Base-by-base conservation (phyloP, 2,888 invertebrate species). In the Hypselothyrea guttata region DNA sequence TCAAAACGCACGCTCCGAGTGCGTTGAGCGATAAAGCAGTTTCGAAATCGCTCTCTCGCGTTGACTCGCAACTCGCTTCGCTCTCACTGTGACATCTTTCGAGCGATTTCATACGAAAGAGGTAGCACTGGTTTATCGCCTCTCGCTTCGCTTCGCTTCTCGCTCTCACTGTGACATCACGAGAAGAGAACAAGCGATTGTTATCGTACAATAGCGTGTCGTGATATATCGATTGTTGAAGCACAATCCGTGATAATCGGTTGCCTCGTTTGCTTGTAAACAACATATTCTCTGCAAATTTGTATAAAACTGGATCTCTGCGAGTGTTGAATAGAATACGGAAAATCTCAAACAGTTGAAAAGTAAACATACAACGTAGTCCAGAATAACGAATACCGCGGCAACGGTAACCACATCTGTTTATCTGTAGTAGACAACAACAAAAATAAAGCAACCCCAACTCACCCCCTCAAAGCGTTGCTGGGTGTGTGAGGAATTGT, bases 371-470 rank as follows among this genome's bases (percentile, higher is more conserved):
- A 15, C 54, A 58, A 33, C 41, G 64, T 70, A 64, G 65, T 38
- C 38, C 11, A 45, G 52, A 65, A 64, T 51, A 62, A 67, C 53
- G 11, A 11, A 16, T 41, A 16, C 58, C 59, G 37, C 45, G 41
- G 52, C 57, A 58, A 46, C 37, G 46, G 42, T 12, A 54, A 66
- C 30, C 62, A 67, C 67, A 71, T 63, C 59, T 63, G 75, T 58
- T 77, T 75, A 75, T 75, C 78, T 75, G 78, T 71, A 75, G 56
- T 51, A 74, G n/a, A 60, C 47, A 59, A 78, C 71, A 69, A 46
- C 57, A 74, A 46, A 34, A 51, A 7, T 5, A 38, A 44, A 53
- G n/a, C 41, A 42, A 53, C 45, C 56, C 38, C 48, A 27, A 9
- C 57, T 9, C 16, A 28, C 9, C 7, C 18, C 41, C 16, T 8